Evolutionary conservation across 2,888 invertebrate species (phyloP).

Genomic region (Leuctra nigra): DNA sequence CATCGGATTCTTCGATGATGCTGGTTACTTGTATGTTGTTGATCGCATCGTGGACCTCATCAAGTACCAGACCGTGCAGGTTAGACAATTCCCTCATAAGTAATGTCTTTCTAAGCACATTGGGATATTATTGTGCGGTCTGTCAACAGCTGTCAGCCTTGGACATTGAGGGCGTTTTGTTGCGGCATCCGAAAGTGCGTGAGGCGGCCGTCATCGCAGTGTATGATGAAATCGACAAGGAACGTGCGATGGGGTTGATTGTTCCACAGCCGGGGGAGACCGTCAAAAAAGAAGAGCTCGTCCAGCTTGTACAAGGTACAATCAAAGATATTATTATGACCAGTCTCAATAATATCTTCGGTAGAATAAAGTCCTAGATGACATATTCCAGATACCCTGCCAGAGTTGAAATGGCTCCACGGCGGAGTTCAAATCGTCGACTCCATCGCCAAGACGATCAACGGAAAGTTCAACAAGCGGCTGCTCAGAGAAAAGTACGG

Average conservation of each 20-base stretch:
- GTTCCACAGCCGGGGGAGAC: constrained; percentile 1
- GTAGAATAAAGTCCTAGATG: too few species aligned
- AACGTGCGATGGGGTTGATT: constrained; percentile 11
- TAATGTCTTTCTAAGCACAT: too few species aligned
- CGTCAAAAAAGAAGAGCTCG: constrained; percentile 11
- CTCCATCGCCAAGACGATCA: too few species aligned
- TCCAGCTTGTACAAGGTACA: constrained; percentile 17
- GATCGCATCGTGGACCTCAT: constrained; percentile 46
- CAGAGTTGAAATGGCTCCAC: too few species aligned
- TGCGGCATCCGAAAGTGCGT: constrained; percentile 10
- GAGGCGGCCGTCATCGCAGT: constrained; percentile 14
- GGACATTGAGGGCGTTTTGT: neutral
- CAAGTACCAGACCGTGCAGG: constrained; percentile 45
- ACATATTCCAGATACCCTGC: too few species aligned
- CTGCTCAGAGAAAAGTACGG: too few species aligned
- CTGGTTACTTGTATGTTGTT: constrained; percentile 40
- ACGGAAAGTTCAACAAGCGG: too few species aligned
- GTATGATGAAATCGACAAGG: constrained; percentile 12
- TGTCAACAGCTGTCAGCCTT: neutral
- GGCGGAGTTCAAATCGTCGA: too few species aligned
- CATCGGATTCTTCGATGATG: constrained; percentile 39
- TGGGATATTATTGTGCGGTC: too few species aligned
- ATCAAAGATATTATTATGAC: too few species aligned
- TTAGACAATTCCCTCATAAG: too few species aligned
- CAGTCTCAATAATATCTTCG: too few species aligned